phyloP scores from a whole-genome alignment of 2,113 vertebrate species.

The Raja brachyura region DNA sequence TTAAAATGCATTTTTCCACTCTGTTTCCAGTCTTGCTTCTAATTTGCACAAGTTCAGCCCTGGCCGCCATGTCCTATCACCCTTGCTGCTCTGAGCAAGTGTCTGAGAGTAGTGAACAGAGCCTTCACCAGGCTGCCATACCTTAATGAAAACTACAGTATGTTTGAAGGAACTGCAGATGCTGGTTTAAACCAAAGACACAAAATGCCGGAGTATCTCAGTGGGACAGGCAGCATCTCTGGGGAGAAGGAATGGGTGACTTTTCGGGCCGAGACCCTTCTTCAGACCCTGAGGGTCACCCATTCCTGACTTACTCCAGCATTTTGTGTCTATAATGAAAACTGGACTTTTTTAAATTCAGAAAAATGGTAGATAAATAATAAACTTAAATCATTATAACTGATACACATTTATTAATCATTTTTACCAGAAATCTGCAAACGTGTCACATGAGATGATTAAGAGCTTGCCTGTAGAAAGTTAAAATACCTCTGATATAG shows the following conservation, averaged over 20 bases:
- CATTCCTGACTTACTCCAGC: background rate
- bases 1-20: background rate
- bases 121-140: background rate
- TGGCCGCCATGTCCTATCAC: background rate
- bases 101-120: background rate
- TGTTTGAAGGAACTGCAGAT: no score
- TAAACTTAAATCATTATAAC: background rate
- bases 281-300: no score
- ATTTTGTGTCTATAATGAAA: no score
- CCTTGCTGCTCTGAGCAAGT: background rate
- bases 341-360: background rate
- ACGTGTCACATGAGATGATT: background rate
- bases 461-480: background rate
- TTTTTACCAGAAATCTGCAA: background rate
- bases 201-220: no score
- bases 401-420: background rate
- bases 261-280: no score
- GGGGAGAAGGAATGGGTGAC: no score
- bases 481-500: background rate
- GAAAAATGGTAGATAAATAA: background rate
- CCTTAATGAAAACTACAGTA: background rate
- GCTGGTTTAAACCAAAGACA: no score
- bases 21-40: background rate
- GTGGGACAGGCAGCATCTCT: no score
- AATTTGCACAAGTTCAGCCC: background rate